Evolutionary conservation across 1,140 invertebrate genomes (phyloP).

Genomic region (Dryas iulia): DNA sequence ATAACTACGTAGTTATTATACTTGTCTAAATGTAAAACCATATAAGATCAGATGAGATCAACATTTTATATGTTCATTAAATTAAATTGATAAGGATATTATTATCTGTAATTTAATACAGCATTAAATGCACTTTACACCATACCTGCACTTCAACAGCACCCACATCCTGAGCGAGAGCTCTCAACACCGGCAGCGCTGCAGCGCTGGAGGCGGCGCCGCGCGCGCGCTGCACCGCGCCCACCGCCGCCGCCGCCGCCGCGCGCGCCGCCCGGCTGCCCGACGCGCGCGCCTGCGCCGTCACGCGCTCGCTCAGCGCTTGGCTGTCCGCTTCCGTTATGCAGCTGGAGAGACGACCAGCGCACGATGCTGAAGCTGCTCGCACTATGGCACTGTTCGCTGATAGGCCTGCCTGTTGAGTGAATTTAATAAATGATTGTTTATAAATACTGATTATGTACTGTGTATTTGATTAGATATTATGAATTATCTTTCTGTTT

Average conservation of each 20-base stretch:
- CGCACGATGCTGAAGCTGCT: conserved; percentile 95
- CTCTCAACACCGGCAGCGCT: conserved; percentile 92
- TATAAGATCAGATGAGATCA: too few species aligned
- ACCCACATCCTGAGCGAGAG: conserved; percentile 95
- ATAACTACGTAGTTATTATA: too few species aligned
- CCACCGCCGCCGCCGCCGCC: conserved; percentile 87
- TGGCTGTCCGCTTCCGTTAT: conserved; percentile 54
- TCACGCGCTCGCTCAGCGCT: conserved; percentile 54
- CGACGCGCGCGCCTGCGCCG: conserved; percentile 46
- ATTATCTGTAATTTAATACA: too few species aligned
- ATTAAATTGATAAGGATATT: too few species aligned
- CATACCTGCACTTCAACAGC: conserved; percentile 95
- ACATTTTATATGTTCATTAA: too few species aligned
- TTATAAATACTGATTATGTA: too few species aligned
- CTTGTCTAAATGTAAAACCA: too few species aligned
- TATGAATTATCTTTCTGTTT: too few species aligned
- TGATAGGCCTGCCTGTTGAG: conserved; percentile 86
- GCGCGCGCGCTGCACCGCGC: conserved; percentile 61
- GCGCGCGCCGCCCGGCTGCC: conserved; percentile 40
- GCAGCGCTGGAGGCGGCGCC: conserved; percentile 62
- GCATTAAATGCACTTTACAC: conserved; percentile 27
- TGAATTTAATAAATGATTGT: too few species aligned
- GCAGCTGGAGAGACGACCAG: conserved; percentile 64
- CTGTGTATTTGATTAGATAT: too few species aligned
- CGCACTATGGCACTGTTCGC: conserved; percentile 92